phyloP scores from a whole-genome alignment of 2,113 vertebrate genomes.

The Ceuthmochares aereus region DNA sequence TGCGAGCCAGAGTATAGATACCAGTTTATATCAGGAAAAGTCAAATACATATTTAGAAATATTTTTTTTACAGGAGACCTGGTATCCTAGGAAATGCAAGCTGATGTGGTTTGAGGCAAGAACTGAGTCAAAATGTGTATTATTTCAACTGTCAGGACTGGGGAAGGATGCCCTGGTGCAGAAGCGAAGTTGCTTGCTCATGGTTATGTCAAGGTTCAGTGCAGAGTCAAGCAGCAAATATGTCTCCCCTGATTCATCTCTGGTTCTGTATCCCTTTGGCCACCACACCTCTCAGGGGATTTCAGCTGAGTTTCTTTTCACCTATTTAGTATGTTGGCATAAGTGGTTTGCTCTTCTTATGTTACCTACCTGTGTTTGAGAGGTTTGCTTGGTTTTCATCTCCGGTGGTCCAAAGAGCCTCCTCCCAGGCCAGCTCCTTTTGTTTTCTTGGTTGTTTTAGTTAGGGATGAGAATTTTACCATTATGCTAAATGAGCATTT shows the following conservation, averaged over 20 bases:
- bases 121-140: background rate
- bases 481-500: no score
- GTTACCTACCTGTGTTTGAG: background rate
- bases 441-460: background rate
- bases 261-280: background rate
- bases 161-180: background rate
- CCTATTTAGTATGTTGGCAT: background rate
- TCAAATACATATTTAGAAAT: conserved; percentile 1
- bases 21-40: background rate
- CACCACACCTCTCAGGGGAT: accelerated
- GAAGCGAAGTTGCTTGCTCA: background rate
- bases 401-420: background rate
- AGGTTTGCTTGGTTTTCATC: background rate
- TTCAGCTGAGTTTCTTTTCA: background rate
- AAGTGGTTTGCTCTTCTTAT: background rate
- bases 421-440: background rate
- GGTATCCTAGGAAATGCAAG: background rate
- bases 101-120: background rate
- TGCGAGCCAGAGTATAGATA: conserved; percentile 15
- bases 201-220: accelerated
- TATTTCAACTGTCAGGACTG: background rate
- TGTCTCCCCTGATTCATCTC: background rate
- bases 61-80: conserved; percentile 13
- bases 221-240: background rate
- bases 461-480: background rate